Evolutionary conservation across 1,140 invertebrate species (phyloP).

Genomic region (Aradophagus sp.): DNA sequence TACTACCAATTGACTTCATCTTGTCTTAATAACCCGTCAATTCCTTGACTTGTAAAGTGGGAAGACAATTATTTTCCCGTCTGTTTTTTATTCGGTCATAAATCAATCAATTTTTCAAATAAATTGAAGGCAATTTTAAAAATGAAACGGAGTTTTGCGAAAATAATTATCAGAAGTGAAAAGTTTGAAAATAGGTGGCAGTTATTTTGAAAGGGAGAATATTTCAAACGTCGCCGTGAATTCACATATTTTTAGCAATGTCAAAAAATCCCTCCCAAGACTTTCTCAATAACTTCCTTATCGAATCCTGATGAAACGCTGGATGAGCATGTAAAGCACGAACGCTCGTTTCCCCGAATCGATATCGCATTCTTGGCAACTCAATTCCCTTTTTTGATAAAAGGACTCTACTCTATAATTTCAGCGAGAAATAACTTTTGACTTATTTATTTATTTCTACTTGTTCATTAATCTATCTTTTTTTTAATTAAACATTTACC

Average conservation of each 20-base stretch:
- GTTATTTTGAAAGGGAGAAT: conserved; percentile 17
- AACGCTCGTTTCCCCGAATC: conserved; percentile 43
- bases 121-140: too few relatives aligned
- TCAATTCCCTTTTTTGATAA: conserved; percentile 46
- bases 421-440: conserved; percentile 29
- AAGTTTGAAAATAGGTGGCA: conserved; percentile 9
- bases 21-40: too few relatives aligned
- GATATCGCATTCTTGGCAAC: conserved; percentile 39
- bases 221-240: conserved; percentile 21
- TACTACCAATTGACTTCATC: too few relatives aligned
- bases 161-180: conserved; percentile 37
- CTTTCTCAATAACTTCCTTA: conserved; percentile 48
- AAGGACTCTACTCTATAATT: conserved; percentile 29
- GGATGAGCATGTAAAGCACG: conserved; percentile 31
- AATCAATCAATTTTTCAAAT: too few relatives aligned
- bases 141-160: conserved; percentile 1
- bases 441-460: too few relatives aligned
- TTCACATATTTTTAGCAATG: conserved; percentile 31
- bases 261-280: conserved; percentile 30
- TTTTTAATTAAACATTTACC: conserved; percentile 46
- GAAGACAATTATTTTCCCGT: too few relatives aligned
- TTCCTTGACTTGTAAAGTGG: too few relatives aligned
- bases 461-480: too few relatives aligned
- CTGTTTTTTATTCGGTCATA: too few relatives aligned
- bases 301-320: conserved; percentile 48